Evolutionary conservation across 2,113 vertebrate genomes (phyloP).

Genomic region (Aptenodytes patagonicus): DNA sequence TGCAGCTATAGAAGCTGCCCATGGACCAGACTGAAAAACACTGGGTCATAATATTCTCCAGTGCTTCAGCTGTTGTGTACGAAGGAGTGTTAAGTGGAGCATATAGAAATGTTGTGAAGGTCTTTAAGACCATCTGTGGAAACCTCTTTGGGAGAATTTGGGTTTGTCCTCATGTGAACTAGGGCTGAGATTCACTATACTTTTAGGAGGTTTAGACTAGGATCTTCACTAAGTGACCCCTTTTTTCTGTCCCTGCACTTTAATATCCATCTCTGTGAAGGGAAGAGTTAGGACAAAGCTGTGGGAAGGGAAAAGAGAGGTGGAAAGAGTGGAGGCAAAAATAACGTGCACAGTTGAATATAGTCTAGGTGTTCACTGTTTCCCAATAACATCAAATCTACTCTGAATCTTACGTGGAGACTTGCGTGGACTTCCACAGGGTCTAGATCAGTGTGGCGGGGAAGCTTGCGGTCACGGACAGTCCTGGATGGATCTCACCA

Average conservation of each 20-base stretch:
- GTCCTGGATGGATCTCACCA: neutral
- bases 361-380: neutral
- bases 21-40: neutral
- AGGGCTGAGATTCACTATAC: neutral
- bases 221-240: neutral
- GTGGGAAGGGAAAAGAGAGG: neutral
- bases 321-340: neutral
- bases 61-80: neutral
- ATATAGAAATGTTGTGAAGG: neutral
- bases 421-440: neutral
- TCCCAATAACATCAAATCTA: neutral
- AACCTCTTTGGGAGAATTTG: neutral
- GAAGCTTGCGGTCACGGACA: accelerated
- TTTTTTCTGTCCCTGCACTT: neutral
- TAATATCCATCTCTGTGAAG: neutral
- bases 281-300: neutral
- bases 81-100: neutral
- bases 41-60: neutral
- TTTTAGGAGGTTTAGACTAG: neutral
- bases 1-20: neutral
- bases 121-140: neutral
- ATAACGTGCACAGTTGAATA: neutral
- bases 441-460: neutral
- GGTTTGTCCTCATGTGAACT: neutral
- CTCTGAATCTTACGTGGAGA: neutral